These are phyloP conservation scores for Drosophila pegasa DNA, from an alignment of 2,888 invertebrate species.

Conservation along the genomic window DNA sequence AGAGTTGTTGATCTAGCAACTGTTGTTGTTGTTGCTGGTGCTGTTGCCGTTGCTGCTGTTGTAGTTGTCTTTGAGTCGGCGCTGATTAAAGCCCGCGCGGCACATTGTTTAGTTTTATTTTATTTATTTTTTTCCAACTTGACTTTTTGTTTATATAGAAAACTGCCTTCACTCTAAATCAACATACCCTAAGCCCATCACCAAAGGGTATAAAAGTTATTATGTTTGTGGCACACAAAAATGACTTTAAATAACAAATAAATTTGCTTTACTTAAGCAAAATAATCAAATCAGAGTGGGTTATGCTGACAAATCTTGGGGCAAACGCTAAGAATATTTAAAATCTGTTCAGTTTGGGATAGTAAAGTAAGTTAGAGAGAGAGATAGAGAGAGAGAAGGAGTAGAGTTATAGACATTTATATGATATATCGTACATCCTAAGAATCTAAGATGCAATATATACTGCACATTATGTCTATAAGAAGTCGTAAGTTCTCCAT, in stretches of 20 bases:
- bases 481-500: background rate
- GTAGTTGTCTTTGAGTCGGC: constrained; percentile 54
- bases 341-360: no score
- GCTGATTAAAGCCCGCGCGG: constrained; percentile 70
- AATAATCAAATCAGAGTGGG: background rate
- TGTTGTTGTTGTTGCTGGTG: constrained; percentile 27
- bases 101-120: constrained; percentile 73
- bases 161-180: constrained; percentile 36
- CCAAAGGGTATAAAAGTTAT: background rate
- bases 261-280: background rate
- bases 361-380: no score
- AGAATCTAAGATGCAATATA: no score
- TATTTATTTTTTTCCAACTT: constrained; percentile 38
- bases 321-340: no score
- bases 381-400: no score
- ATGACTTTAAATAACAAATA: background rate
- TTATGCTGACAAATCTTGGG: background rate
- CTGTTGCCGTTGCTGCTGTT: constrained; percentile 20
- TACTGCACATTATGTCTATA: no score
- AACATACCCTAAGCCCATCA: background rate
- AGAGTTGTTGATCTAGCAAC: constrained; percentile 55
- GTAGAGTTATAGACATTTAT: no score
- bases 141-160: constrained; percentile 66
- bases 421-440: no score
- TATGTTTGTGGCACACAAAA: background rate